Evolutionary conservation across 1,140 invertebrate genomes (phyloP).

Genomic region (Drosophila tani): DNA sequence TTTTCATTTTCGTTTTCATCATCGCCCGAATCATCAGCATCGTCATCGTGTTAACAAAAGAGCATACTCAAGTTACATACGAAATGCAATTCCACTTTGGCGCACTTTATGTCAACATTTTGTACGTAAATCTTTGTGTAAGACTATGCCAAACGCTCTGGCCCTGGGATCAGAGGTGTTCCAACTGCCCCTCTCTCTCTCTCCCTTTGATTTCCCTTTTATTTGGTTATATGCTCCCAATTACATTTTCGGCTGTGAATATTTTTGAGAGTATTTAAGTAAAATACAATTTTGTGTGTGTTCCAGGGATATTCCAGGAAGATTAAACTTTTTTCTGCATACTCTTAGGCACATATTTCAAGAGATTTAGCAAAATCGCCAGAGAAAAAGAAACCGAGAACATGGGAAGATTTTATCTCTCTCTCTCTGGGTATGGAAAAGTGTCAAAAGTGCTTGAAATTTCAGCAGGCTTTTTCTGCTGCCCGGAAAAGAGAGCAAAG

Average conservation of each 20-base stretch:
- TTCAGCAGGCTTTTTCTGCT: slow-evolving; percentile 72
- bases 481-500: slow-evolving; percentile 30
- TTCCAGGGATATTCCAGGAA: neutral
- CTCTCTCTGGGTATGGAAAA: slow-evolving; percentile 49
- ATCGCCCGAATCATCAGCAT: slow-evolving; percentile 31
- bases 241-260: neutral
- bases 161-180: slow-evolving; percentile 34
- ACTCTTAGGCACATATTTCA: neutral
- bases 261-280: neutral
- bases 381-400: neutral
- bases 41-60: slow-evolving; percentile 81
- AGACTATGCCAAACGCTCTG: slow-evolving; percentile 75
- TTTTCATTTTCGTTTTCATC: slow-evolving; percentile 36
- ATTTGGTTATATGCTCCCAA: neutral
- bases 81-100: slow-evolving; percentile 83
- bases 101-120: slow-evolving; percentile 82
- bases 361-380: neutral
- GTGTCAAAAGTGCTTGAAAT: slow-evolving; percentile 83
- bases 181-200: no score
- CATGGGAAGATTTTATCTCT: neutral
- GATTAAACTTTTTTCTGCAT: no score
- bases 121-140: slow-evolving; percentile 83
- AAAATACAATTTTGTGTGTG: no score
- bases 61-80: slow-evolving; percentile 83
- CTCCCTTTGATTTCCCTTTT: neutral